Conservation (phyloP, 1,140 invertebrate genomes). For the Zeugodacus cucurbitae region DNA sequence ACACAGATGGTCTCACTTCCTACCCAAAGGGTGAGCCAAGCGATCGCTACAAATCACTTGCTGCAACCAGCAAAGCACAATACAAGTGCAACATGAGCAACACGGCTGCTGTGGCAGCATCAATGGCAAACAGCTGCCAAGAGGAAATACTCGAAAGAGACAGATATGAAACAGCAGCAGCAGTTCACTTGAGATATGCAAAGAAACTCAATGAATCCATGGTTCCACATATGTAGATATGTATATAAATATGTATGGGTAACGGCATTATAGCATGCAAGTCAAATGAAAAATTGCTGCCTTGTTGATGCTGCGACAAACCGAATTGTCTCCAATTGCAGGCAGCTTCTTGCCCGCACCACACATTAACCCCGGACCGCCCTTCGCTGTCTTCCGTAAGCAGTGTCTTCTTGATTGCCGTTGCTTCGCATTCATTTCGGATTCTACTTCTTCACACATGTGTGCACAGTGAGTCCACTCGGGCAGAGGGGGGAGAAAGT, state of each 20-base stretch:
- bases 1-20: not conserved
- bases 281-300: slow-evolving; percentile 24
- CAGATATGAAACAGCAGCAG: not conserved
- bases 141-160: not conserved
- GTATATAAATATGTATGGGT: not conserved
- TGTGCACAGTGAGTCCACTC: not conserved
- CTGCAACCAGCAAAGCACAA: not conserved
- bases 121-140: not conserved
- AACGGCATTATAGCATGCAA: not conserved
- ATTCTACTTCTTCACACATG: not conserved
- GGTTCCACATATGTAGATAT: not conserved
- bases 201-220: not conserved
- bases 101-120: not conserved
- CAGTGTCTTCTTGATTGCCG: not conserved
- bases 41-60: slow-evolving; percentile 15
- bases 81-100: not conserved
- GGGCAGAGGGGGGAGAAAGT: not conserved
- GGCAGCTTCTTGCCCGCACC: not conserved
- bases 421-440: not conserved
- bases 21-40: not conserved
- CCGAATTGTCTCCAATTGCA: not conserved
- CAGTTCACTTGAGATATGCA: not conserved
- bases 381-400: not conserved
- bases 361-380: not conserved
- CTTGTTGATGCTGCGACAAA: not conserved